Evolutionary conservation across 2,113 vertebrate genomes (phyloP).

Genomic region (Cervus canadensis): DNA sequence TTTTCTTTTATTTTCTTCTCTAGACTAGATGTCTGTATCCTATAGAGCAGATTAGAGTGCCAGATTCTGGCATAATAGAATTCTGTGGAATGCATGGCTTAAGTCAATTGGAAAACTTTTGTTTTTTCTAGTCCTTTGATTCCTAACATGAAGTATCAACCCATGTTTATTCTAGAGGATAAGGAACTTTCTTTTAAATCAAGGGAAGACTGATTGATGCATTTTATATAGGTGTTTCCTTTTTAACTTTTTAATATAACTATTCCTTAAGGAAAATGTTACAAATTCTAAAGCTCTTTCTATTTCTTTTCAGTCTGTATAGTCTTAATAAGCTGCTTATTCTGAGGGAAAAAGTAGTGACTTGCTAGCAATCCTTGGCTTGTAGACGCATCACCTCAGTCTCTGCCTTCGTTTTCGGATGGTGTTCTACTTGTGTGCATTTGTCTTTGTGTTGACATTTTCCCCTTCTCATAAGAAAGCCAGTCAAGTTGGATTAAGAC

Average conservation of each 20-base stretch:
- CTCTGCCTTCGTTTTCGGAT: neutral
- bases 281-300: conserved; percentile 14
- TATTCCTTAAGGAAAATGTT: conserved; percentile 42
- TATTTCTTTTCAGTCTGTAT: conserved; percentile 45
- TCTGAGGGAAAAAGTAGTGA: conserved; percentile 12
- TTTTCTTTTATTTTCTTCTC: neutral
- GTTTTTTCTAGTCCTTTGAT: neutral
- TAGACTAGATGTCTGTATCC: neutral
- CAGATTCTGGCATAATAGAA: neutral
- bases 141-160: conserved; percentile 1
- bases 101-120: neutral
- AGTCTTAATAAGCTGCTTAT: conserved; percentile 42
- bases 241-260: neutral
- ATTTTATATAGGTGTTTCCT: conserved; percentile 47
- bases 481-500: neutral
- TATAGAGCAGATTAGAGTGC: neutral
- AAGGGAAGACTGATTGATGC: neutral
- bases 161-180: conserved; percentile 12
- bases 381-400: neutral
- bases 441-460: neutral
- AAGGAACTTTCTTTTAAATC: conserved; percentile 36
- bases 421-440: neutral
- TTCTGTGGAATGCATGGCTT: neutral
- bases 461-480: neutral
- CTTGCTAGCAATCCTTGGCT: neutral